Evolutionary conservation across 2,888 invertebrate species (phyloP).

Genomic region (Cactoblastis cactorum): DNA sequence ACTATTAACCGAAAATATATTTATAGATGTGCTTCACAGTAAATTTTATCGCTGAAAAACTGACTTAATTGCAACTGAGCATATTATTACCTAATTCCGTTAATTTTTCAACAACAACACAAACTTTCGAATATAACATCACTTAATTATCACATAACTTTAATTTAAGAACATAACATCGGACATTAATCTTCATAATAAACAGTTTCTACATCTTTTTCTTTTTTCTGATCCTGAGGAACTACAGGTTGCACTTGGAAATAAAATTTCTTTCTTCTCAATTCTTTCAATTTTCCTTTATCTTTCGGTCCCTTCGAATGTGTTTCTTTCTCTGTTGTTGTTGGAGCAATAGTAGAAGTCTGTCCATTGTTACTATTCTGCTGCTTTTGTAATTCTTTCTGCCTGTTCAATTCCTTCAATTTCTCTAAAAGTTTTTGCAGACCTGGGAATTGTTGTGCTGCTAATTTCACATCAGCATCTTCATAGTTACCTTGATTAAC

Average conservation of each 20-base stretch:
- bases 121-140: too few species aligned
- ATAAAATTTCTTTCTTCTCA: slow-evolving; percentile 31
- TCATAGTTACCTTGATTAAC: slow-evolving; percentile 10
- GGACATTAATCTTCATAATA: slow-evolving; percentile 30
- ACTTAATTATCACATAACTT: not conserved
- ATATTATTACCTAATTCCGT: not conserved
- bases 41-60: too few species aligned
- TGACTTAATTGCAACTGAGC: too few species aligned
- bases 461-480: slow-evolving; percentile 15
- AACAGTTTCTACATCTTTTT: slow-evolving; percentile 24
- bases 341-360: not conserved
- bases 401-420: slow-evolving; percentile 32
- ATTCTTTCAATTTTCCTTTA: slow-evolving; percentile 15
- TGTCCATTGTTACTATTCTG: not conserved
- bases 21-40: too few species aligned
- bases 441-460: slow-evolving; percentile 23
- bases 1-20: too few species aligned
- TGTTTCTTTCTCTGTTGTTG: not conserved
- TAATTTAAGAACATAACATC: not conserved
- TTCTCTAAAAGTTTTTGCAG: slow-evolving; percentile 26
- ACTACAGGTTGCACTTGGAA: slow-evolving; percentile 38
- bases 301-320: not conserved
- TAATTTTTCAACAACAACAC: not conserved
- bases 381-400: slow-evolving; percentile 28
- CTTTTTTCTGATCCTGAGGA: slow-evolving; percentile 32